phyloP scores from a whole-genome alignment of 2,888 invertebrate species.

The Erynnis tages region DNA sequence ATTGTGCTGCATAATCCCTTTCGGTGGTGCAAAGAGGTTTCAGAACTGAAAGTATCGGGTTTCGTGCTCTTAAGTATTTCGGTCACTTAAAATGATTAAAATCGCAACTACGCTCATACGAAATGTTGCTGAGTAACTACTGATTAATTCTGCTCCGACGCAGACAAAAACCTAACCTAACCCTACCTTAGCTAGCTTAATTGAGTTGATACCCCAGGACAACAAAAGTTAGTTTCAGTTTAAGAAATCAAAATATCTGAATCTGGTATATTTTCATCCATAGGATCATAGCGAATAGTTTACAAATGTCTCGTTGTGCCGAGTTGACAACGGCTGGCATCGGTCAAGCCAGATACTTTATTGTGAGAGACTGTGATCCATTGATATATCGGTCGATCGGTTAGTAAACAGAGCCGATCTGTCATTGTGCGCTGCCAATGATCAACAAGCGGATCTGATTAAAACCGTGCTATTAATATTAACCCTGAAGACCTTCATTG shows the following conservation, averaged over 20 bases:
- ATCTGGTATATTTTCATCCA: too few relatives aligned
- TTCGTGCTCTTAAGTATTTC: neutral
- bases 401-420: neutral
- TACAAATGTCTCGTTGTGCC: neutral
- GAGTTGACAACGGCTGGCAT: slow-evolving; percentile 5
- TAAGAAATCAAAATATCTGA: too few relatives aligned
- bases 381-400: slow-evolving; percentile 13
- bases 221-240: too few relatives aligned
- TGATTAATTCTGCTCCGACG: too few relatives aligned
- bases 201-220: too few relatives aligned
- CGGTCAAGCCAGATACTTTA: slow-evolving; percentile 11
- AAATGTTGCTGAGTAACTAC: too few relatives aligned
- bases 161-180: too few relatives aligned
- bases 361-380: slow-evolving; percentile 17
- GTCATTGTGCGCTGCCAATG: slow-evolving; percentile 1
- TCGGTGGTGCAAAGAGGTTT: slow-evolving; percentile 6
- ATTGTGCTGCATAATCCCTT: slow-evolving; percentile 12
- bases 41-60: slow-evolving; percentile 4
- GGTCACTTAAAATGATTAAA: too few relatives aligned
- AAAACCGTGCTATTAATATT: neutral
- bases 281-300: slow-evolving; percentile 2
- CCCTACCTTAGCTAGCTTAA: too few relatives aligned
- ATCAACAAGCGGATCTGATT: neutral
- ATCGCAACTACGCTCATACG: too few relatives aligned
- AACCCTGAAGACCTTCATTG: neutral